Percentiles rank a stretch among this genome's conserved stretches.
Evolutionary conservation across 2,888 invertebrate genomes (phyloP).

Genomic region (Tuta absoluta): DNA sequence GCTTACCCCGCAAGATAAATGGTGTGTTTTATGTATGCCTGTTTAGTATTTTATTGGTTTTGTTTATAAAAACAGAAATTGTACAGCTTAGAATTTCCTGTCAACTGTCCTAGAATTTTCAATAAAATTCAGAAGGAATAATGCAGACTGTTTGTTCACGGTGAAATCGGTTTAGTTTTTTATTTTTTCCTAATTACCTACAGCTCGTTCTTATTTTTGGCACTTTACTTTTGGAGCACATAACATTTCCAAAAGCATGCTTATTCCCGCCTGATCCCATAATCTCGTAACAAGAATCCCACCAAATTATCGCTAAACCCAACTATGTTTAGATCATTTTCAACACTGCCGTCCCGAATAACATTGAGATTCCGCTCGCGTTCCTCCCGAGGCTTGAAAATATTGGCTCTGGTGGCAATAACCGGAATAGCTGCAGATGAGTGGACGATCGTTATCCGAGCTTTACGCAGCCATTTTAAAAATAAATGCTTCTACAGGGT

Average conservation of each 20-base stretch:
- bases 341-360: constrained; percentile 45
- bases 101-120: too few relatives aligned
- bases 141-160: too few relatives aligned
- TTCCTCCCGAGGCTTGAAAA: constrained; percentile 55
- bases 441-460: constrained; percentile 55
- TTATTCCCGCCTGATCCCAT: background rate
- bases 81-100: too few relatives aligned
- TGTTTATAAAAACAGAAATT: too few relatives aligned
- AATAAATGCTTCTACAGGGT: constrained; percentile 35
- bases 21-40: too few relatives aligned
- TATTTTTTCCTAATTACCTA: too few relatives aligned
- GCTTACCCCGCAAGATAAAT: too few relatives aligned
- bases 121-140: too few relatives aligned
- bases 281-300: constrained; percentile 17
- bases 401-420: constrained; percentile 61
- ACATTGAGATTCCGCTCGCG: constrained; percentile 57
- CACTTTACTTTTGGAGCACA: background rate
- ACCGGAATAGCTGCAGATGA: constrained; percentile 57
- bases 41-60: too few relatives aligned
- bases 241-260: background rate
- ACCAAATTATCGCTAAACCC: constrained; percentile 18
- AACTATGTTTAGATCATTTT: constrained; percentile 38
- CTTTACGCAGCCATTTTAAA: constrained; percentile 49
- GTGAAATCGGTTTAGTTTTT: too few relatives aligned
- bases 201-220: too few relatives aligned